Conservation (phyloP, 2,113 vertebrate species). For the Notarius quadriscutis region DNA sequence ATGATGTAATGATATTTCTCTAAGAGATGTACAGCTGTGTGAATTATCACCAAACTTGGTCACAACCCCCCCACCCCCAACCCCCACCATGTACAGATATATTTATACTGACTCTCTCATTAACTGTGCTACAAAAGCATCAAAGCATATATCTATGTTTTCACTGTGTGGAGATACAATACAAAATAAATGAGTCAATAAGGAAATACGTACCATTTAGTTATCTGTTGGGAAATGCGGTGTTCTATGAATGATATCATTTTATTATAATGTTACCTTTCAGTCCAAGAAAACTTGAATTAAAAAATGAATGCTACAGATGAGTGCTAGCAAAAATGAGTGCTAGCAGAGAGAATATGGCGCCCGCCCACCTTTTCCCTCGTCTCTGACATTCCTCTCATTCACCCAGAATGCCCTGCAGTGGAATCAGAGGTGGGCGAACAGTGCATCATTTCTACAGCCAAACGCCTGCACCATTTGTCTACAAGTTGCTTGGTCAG, state of each 20-base stretch:
- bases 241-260: not conserved
- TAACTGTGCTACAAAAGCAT: constrained; percentile 45
- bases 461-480: constrained; percentile 66
- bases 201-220: constrained; percentile 37
- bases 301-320: not conserved
- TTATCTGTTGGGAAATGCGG: not conserved
- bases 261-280: too few species aligned
- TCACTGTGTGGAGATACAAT: constrained; percentile 68
- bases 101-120: constrained; percentile 55
- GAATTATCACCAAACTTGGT: constrained; percentile 59
- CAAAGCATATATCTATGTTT: constrained; percentile 63
- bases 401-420: constrained; percentile 63
- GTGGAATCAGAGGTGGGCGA: constrained; percentile 61
- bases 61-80: constrained; percentile 25
- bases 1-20: constrained; percentile 43
- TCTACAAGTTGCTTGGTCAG: constrained; percentile 65
- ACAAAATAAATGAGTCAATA: constrained; percentile 53
- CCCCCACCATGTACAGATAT: constrained; percentile 42
- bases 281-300: not conserved
- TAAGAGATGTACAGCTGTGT: constrained; percentile 56
- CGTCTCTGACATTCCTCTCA: constrained; percentile 68
- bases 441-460: constrained; percentile 63
- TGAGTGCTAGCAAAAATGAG: too few species aligned
- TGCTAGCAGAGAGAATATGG: constrained; percentile 17
- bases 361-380: constrained; percentile 50